Evolutionary conservation across 2,113 vertebrate species (phyloP), one percentile per base, ranked within the genome.

Genomic region (Neodontobutis hainanensis): DNA sequence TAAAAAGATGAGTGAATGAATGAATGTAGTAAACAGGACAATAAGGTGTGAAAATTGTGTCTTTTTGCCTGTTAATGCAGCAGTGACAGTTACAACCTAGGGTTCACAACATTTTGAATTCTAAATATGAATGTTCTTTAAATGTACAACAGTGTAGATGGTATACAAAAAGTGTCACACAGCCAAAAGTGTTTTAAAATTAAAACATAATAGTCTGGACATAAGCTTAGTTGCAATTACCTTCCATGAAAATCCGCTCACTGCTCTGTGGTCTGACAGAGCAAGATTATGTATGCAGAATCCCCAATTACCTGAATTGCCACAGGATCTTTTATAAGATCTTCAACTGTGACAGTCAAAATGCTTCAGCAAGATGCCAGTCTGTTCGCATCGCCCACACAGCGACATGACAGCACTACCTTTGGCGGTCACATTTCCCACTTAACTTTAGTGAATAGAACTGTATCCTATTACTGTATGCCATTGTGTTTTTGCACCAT

Each of bases 401-500:
- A 65, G 5, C 14, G 68, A 70, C 56, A 72, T 65, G 55, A 75
- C 61, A 84, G 46, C 57, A 62, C 38, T 60, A 65, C 56, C 61
- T 73, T 65, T 70, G 69, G 65, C 73, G 65, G 65, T 77, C 65
- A 77, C 61, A 73, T 42, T 69, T 50, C 65, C 73, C 49, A 34
- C 27, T 58, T 58, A 64, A 16, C 68, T 45, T 65, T 47, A 81
- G 38, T 64, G 46, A 61, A 65, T 43, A 63, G 38, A 74, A 74
- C 51, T 66, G 66, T 67, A 55, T 70, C 60, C 40, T 55, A 50
- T 79, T 73, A 69, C 14, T 11, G 12, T 48, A 5, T 68, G 67
- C 27, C 45, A 45, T 14, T 50, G 57, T 56, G 42, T 62, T 79
- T 78, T 70, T 78, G 36, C 70, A 45, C 50, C 12, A 5, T 8